A percentile compares a stretch with the other conserved stretches of the same genome.
These are phyloP conservation scores for Troides helena DNA, from an alignment of 2,888 invertebrate species.

Conservation along the genomic window DNA sequence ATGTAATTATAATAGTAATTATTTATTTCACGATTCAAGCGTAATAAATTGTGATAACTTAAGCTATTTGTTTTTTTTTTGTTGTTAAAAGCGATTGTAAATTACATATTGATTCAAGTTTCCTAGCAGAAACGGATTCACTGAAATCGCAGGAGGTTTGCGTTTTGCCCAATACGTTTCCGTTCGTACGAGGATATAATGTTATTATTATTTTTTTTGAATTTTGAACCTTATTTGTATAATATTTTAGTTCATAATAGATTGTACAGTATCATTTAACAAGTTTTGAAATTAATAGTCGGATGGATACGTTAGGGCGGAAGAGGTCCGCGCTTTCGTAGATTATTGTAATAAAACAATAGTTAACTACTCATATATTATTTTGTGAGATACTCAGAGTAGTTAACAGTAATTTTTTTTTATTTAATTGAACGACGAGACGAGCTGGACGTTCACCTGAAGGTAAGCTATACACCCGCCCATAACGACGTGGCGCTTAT, in stretches of 20 bases:
- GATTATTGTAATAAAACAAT: neutral
- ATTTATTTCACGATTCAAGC: no score
- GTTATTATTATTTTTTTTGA: neutral
- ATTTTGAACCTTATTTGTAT: conserved; percentile 1
- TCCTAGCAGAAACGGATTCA: conserved; percentile 41
- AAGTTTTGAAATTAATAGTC: neutral
- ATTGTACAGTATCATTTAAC: neutral
- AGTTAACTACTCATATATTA: neutral
- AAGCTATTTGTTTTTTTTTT: neutral
- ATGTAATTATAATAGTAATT: no score
- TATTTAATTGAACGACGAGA: no score
- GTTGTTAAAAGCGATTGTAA: conserved; percentile 4
- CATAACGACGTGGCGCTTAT: no score
- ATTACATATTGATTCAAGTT: conserved; percentile 30
- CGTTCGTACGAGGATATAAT: conserved; percentile 44
- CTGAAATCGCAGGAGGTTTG: conserved; percentile 41
- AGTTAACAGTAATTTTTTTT: no score
- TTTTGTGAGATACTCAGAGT: no score
- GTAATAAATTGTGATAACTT: neutral
- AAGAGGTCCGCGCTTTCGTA: neutral
- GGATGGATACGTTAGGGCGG: neutral
- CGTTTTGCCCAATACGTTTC: conserved; percentile 40
- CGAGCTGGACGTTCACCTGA: no score
- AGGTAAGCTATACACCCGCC: no score
- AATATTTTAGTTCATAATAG: neutral